Conservation (phyloP, 2,797 vertebrate species). For the Darevskia nairensis region DNA sequence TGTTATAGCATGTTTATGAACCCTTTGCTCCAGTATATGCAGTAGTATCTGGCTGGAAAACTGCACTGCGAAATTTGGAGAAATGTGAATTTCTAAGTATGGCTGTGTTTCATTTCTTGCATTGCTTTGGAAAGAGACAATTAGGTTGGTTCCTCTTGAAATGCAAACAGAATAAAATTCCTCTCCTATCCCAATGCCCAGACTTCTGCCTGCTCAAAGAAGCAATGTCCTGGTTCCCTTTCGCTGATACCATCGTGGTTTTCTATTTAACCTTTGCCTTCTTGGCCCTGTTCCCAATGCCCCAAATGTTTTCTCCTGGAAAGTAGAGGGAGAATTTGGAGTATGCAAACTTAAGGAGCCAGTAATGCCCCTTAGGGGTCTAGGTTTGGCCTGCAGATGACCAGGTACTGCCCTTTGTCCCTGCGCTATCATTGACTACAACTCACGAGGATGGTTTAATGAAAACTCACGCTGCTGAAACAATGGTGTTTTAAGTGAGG, state of each 20-base stretch:
- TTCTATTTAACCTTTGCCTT: not conserved
- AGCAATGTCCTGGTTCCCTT: not conserved
- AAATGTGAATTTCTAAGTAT: too few species aligned
- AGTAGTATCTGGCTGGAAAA: too few species aligned
- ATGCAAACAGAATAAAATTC: too few species aligned
- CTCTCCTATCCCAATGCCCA: too few species aligned
- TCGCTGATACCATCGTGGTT: not conserved
- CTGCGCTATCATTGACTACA: not conserved
- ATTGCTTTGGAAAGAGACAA: too few species aligned
- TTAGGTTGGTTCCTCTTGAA: too few species aligned
- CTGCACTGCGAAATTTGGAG: too few species aligned
- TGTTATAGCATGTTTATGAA: too few species aligned
- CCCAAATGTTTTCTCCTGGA: not conserved
- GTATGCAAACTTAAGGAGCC: too few species aligned
- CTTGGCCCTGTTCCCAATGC: not conserved
- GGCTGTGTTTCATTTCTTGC: too few species aligned
- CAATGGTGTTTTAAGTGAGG: not conserved
- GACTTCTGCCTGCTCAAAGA: not conserved
- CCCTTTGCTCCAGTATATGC: too few species aligned
- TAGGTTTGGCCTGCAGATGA: not conserved
- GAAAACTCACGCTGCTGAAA: not conserved
- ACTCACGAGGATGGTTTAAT: not conserved
- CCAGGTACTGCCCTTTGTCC: not conserved
- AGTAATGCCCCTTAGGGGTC: too few species aligned
- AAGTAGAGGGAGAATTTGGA: not conserved